Evolutionary conservation across 2,888 invertebrate genomes (phyloP).

Genomic region (Noctuana brunneofusca): DNA sequence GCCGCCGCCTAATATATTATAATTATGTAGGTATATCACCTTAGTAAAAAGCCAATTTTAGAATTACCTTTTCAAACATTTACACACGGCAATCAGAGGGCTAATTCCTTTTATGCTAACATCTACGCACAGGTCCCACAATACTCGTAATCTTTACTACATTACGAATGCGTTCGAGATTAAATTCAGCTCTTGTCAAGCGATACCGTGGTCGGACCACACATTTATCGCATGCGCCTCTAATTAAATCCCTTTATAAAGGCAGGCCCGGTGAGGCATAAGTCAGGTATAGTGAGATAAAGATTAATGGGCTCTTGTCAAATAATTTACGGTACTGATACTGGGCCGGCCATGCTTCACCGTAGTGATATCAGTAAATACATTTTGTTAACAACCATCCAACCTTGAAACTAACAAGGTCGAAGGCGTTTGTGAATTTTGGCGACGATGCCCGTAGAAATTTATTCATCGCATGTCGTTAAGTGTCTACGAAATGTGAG

Average conservation of each 20-base stretch:
- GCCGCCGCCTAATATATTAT: no score
- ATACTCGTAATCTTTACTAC: slow-evolving; percentile 37
- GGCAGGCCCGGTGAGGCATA: slow-evolving; percentile 41
- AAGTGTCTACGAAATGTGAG: not conserved
- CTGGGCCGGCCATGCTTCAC: slow-evolving; percentile 36
- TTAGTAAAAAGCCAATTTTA: not conserved
- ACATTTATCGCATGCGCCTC: slow-evolving; percentile 67
- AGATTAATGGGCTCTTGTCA: slow-evolving; percentile 74
- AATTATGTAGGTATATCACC: no score
- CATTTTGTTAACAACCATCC: not conserved
- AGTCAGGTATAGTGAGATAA: slow-evolving; percentile 66
- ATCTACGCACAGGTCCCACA: slow-evolving; percentile 21
- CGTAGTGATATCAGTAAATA: slow-evolving; percentile 2
- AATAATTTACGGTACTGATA: slow-evolving; percentile 77
- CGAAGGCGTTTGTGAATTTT: not conserved
- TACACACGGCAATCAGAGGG: slow-evolving; percentile 47
- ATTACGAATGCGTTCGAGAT: slow-evolving; percentile 65
- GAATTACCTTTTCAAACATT: slow-evolving; percentile 9
- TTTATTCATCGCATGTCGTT: slow-evolving; percentile 14
- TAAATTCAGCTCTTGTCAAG: slow-evolving; percentile 63
- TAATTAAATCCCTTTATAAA: slow-evolving; percentile 69
- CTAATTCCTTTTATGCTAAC: slow-evolving; percentile 51
- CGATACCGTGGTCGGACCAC: slow-evolving; percentile 67
- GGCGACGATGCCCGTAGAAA: not conserved
- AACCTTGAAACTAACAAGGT: not conserved